Base-by-base conservation (phyloP, 2,113 vertebrate species). In the Vicugna pacos region DNA sequence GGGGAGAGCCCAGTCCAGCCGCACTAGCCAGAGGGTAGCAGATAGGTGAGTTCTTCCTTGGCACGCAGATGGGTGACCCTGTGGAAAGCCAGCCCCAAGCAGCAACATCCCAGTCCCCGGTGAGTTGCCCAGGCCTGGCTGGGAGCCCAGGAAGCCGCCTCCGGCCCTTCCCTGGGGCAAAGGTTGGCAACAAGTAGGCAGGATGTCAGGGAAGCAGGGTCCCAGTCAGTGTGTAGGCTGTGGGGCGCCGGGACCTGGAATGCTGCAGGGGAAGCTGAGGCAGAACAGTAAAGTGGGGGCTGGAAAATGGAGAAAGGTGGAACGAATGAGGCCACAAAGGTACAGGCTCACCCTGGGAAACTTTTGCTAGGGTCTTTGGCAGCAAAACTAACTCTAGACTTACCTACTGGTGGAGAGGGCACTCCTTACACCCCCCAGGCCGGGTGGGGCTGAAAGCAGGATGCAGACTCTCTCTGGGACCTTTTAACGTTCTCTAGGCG, bases 361-460 rank as follows among this genome's bases (percentile, higher is more conserved):
- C 32, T 6, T 1, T 67, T 46, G 9, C 35, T 65, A 76, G 42
- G 11, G 26, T 89, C 58, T 48, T n/a, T 87, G 50, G 16, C 12
- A 88, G 30, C 50, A 80, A 56, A 91, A 46, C 28, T 58, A 77
- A 75, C 8, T 86, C 20, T 75, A n/a, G 38, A 75, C 50, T 67
- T 20, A 30, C 30, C 10, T 1, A 24, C 38, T 15, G 11, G 5
- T 46, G 2, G 64, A 52, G 8, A 58, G 58, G 60, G 46, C 50
- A 28, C 30, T 46, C 4, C 72, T 67, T 20, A 4, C 5, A 20
- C 19, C 5, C 30, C 46, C 13, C 24, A 60, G 38, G 42, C 46
- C 4, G 3, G 0, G 6, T 0, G 0, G 62, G 19, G 30, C 77
- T 24, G 22, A 62, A 2, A 76, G 7, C 20, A 56, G 19, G 35